Conservation (phyloP, 2,888 invertebrate genomes). For the Drosophila seclusa region DNA sequence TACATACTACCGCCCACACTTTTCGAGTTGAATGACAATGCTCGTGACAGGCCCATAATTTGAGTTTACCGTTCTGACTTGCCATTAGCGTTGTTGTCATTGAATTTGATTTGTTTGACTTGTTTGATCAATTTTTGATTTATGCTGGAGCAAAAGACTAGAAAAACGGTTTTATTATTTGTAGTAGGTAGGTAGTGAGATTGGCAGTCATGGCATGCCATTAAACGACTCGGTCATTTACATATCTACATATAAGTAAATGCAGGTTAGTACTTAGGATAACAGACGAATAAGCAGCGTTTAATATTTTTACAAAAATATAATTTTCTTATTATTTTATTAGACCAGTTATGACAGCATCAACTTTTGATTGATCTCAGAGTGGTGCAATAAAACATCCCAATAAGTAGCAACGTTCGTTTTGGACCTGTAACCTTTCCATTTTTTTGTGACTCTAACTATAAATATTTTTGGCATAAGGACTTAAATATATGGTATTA, state of each 20-base stretch:
- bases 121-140: slow-evolving; percentile 76
- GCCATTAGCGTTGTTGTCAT: slow-evolving; percentile 64
- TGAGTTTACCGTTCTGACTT: slow-evolving; percentile 29
- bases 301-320: not conserved
- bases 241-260: not conserved
- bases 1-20: slow-evolving; percentile 4
- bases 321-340: not conserved
- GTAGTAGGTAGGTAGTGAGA: slow-evolving; percentile 5
- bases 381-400: not conserved
- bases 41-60: slow-evolving; percentile 38
- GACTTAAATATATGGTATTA: not conserved
- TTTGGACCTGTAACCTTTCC: not conserved
- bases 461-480: not conserved
- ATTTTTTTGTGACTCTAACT: not conserved
- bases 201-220: slow-evolving; percentile 35
- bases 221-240: slow-evolving; percentile 16
- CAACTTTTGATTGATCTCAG: not conserved
- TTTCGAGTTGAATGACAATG: slow-evolving; percentile 10
- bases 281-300: not conserved
- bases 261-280: not conserved
- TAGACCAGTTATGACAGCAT: not conserved
- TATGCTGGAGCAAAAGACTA: slow-evolving; percentile 34
- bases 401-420: not conserved
- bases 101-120: slow-evolving; percentile 67
- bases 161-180: slow-evolving; percentile 30